Evolutionary conservation across 1,140 invertebrate species (phyloP), one percentile per base, ranked within the genome.

Genomic region (Mylabris phalerata): DNA sequence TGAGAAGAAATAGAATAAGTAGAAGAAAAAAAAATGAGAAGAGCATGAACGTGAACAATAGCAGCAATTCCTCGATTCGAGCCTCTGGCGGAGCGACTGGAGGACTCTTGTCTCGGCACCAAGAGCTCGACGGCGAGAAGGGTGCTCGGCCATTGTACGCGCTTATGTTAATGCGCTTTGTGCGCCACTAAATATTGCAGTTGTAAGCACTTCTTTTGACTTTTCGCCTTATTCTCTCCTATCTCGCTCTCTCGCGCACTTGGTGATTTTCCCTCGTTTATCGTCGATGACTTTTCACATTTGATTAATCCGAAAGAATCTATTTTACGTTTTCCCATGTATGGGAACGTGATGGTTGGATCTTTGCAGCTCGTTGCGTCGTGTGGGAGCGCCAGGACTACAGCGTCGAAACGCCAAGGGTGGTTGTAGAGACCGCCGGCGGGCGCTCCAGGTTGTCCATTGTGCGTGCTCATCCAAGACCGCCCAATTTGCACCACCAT

Each of bases 91-190:
- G 32, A 32, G 32, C 56, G 58, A 56, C 50, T 55, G 48, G 52
- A 63, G 61, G 44, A 54, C 57, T 47, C 61, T 63, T 57, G 58
- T 63, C 58, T 59, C 47, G 32, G 57, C 48, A 42, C 48, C 52
- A 54, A 59, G 58, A 61, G 59, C 49, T 59, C 55, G 50, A 57
- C 47, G 57, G 32, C 32, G 19, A 46, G 45, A 57, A 60, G 58
- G 46, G 61, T 52, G 54, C 58, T 50, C 44, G 51, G 49, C 47
- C 55, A 60, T 56, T 63, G 57, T 59, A 32, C 32, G 43, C 38
- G 49, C 44, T 59, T 60, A 63, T 60, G 56, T 52, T 63, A 63
- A 63, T 63, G 52, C 61, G 44, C 61, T 63, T 63, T 63, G 57
- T 60, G 50, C 50, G 48, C 51, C 54, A 57, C 57, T 60, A 63